Conservation (phyloP, 2,888 invertebrate species). For the Drosophila eohydei region DNA sequence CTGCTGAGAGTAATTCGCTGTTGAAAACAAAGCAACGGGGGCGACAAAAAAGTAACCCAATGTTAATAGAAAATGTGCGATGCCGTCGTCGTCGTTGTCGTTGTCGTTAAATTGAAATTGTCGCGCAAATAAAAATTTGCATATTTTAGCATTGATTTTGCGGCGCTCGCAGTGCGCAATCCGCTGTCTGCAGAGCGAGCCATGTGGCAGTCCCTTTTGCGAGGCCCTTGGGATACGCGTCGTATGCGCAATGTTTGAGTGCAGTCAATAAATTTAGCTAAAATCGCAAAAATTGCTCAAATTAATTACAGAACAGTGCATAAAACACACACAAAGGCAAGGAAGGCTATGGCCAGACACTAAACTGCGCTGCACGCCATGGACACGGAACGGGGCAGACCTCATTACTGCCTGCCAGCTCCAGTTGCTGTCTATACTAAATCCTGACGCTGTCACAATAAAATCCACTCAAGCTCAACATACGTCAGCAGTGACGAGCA, state of each 20-base stretch:
- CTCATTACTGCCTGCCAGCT: slow-evolving; percentile 76
- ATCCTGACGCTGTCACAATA: slow-evolving; percentile 80
- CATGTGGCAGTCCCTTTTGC: slow-evolving; percentile 24
- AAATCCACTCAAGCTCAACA: slow-evolving; percentile 81
- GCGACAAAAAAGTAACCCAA: slow-evolving; percentile 47
- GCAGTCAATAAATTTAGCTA: slow-evolving; percentile 67
- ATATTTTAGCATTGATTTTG: slow-evolving; percentile 82
- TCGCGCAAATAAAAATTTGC: slow-evolving; percentile 83
- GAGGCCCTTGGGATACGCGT: slow-evolving; percentile 52
- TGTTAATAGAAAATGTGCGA: slow-evolving; percentile 73
- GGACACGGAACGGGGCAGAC: slow-evolving; percentile 10
- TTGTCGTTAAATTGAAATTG: slow-evolving; percentile 82
- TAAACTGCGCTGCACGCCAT: slow-evolving; percentile 41
- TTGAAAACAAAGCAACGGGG: slow-evolving; percentile 39
- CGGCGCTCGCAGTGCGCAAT: background rate
- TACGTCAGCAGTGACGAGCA: slow-evolving; percentile 75
- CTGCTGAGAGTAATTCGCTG: slow-evolving; percentile 80
- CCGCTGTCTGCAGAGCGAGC: background rate
- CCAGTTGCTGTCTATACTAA: slow-evolving; percentile 71
- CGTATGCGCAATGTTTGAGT: slow-evolving; percentile 69
- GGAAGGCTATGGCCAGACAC: slow-evolving; percentile 31
- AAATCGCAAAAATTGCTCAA: slow-evolving; percentile 56
- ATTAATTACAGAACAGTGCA: slow-evolving; percentile 66
- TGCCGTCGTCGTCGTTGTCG: slow-evolving; percentile 47
- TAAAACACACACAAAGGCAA: slow-evolving; percentile 43